These are phyloP conservation scores for Tangara arthus DNA, from an alignment of 2,797 vertebrate species.

Conservation along the genomic window DNA sequence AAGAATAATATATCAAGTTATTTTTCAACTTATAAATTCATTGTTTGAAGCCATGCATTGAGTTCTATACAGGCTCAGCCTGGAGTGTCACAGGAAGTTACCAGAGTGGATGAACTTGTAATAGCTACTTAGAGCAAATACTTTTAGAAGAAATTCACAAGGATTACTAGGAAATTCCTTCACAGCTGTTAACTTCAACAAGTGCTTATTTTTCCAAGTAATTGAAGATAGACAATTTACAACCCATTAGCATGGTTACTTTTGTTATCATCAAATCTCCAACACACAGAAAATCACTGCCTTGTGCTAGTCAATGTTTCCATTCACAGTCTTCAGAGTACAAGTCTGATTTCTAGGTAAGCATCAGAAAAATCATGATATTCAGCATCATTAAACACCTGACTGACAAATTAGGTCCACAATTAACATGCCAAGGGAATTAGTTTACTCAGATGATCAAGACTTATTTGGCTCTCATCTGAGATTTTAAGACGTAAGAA, in stretches of 20 bases:
- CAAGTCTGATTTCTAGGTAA: background rate
- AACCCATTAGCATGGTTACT: background rate
- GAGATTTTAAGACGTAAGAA: background rate
- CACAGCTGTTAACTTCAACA: background rate
- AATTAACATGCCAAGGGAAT: background rate
- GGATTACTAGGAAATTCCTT: background rate
- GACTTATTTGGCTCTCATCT: background rate
- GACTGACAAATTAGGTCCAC: background rate
- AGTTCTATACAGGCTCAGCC: background rate
- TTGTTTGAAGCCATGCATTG: background rate
- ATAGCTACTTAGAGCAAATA: background rate
- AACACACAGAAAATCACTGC: background rate
- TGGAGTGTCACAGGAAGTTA: background rate
- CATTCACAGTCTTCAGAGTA: background rate
- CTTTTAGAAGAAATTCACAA: background rate
- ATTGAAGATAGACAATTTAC: background rate
- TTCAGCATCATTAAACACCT: background rate
- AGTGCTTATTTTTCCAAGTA: background rate
- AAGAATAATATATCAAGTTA: background rate
- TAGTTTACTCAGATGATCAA: background rate
- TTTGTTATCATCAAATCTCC: background rate
- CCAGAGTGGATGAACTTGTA: background rate
- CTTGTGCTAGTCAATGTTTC: background rate
- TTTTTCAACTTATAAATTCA: background rate
- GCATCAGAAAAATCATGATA: background rate